Evolutionary conservation across 1,140 invertebrate species (phyloP).

Genomic region (Planococcus citri): DNA sequence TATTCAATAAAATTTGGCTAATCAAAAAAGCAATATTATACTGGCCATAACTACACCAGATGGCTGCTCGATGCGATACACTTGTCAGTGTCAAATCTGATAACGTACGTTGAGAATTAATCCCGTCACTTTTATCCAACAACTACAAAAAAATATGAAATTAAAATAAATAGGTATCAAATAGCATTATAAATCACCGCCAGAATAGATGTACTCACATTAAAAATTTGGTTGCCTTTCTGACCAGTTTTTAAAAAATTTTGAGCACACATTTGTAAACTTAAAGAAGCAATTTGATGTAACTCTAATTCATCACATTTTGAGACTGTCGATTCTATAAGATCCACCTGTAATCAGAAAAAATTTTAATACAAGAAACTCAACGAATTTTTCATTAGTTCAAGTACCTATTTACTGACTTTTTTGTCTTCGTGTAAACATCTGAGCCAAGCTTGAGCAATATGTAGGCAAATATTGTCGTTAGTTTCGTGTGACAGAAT

Average conservation of each 20-base stretch:
- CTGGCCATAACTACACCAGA: constrained; percentile 79
- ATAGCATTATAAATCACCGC: constrained; percentile 12
- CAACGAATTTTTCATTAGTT: too few relatives aligned
- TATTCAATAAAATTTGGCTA: constrained; percentile 60
- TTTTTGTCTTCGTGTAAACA: constrained; percentile 42
- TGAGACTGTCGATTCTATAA: constrained; percentile 45
- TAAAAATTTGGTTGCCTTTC: constrained; percentile 15
- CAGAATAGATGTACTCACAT: constrained; percentile 10
- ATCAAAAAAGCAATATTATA: constrained; percentile 64
- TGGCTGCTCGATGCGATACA: constrained; percentile 60
- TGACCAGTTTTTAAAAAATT: constrained; percentile 21
- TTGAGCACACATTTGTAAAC: constrained; percentile 33
- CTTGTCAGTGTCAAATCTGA: constrained; percentile 64
- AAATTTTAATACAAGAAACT: too few relatives aligned
- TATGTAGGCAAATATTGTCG: constrained; percentile 70
- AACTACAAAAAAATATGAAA: constrained; percentile 46
- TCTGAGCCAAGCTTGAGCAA: constrained; percentile 69
- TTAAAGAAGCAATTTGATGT: constrained; percentile 48
- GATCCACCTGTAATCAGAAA: constrained; percentile 23
- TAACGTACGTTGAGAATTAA: constrained; percentile 74
- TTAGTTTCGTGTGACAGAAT: constrained; percentile 75
- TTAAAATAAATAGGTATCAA: neutral
- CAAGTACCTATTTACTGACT: constrained; percentile 28
- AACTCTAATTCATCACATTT: constrained; percentile 46
- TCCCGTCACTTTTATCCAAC: constrained; percentile 65